phyloP scores from a whole-genome alignment of 2,113 vertebrate species.

The Entomyzon cyanotis region DNA sequence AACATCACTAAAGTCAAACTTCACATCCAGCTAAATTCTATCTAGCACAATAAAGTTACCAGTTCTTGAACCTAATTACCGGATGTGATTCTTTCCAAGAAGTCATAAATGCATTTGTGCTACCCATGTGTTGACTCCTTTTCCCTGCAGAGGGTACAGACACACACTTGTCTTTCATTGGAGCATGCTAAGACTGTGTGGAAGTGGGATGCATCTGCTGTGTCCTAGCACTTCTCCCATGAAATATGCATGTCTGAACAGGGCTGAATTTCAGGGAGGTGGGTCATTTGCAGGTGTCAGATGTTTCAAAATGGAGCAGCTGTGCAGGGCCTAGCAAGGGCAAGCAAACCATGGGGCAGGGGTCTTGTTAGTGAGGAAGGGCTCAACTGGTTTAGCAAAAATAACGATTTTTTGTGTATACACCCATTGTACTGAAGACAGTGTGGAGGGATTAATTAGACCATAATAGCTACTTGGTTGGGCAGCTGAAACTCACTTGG shows the following conservation, averaged over 20 bases:
- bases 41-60: neutral
- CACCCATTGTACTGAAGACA: neutral
- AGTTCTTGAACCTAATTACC: neutral
- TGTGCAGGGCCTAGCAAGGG: neutral
- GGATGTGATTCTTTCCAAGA: neutral
- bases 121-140: fast-evolving
- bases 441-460: neutral
- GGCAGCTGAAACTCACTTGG: neutral
- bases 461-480: neutral
- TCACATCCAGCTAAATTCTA: neutral
- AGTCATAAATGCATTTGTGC: neutral
- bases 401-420: neutral
- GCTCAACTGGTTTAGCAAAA: neutral
- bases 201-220: neutral
- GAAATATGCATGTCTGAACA: fast-evolving
- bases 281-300: neutral
- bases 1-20: neutral
- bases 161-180: fast-evolving
- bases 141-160: fast-evolving
- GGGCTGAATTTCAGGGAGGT: neutral
- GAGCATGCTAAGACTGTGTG: neutral
- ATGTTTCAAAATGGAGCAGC: neutral
- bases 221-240: neutral
- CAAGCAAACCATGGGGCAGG: neutral
- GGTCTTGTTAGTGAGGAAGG: neutral